Evolutionary conservation across 2,113 vertebrate genomes (phyloP).

Genomic region (Odocoileus hemionus): DNA sequence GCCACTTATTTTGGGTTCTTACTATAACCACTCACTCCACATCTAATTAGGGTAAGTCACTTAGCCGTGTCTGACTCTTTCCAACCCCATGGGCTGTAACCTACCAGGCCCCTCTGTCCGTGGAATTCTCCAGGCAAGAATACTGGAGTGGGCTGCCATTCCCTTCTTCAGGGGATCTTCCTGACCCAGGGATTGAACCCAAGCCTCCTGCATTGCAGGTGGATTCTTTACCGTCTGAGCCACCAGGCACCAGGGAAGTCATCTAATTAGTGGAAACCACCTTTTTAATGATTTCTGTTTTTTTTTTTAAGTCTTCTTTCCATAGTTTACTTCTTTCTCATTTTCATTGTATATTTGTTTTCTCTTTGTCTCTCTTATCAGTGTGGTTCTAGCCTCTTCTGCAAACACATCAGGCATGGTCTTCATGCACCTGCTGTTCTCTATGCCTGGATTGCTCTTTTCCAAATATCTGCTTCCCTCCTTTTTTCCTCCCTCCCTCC

Average conservation of each 20-base stretch:
- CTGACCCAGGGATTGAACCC: not conserved
- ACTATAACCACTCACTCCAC: not conserved
- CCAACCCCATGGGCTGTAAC: not conserved
- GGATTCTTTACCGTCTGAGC: not conserved
- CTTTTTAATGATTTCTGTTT: not conserved
- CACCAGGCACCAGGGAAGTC: not conserved
- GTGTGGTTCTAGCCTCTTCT: not conserved
- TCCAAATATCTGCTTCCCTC: not conserved
- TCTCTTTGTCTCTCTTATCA: not conserved
- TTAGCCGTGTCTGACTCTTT: not conserved
- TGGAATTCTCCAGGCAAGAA: not conserved
- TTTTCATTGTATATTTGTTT: not conserved
- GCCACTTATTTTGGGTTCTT: not conserved
- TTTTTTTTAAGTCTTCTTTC: not conserved
- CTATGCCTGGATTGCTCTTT: not conserved
- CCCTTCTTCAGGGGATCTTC: not conserved
- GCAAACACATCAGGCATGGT: not conserved
- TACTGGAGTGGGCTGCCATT: not conserved
- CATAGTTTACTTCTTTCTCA: not conserved
- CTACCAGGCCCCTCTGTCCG: not conserved
- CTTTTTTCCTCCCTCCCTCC: too few species aligned
- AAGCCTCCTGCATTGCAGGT: not conserved
- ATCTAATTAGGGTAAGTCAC: not conserved
- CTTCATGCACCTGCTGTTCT: not conserved
- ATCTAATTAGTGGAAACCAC: not conserved